Conservation (phyloP, 2,888 invertebrate species). For the Pycnomerus fuliginosus region DNA sequence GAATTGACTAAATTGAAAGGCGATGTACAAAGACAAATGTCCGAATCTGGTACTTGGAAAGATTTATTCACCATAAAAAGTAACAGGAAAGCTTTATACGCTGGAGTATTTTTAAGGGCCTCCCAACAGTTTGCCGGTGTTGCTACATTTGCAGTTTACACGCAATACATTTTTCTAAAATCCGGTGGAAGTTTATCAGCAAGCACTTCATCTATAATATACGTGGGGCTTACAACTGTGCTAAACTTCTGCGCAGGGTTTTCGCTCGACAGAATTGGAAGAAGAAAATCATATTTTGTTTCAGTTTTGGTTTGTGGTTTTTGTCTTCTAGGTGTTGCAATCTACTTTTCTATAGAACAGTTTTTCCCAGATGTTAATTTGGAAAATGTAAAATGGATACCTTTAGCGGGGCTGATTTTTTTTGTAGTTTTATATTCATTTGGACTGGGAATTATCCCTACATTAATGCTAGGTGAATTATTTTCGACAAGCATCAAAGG, state of each 20-base stretch:
- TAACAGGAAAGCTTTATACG: constrained; percentile 39
- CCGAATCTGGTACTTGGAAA: constrained; percentile 41
- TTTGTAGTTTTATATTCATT: constrained; percentile 35
- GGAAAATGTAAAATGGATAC: constrained; percentile 37
- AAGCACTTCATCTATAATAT: constrained; percentile 37
- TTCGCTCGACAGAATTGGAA: constrained; percentile 32
- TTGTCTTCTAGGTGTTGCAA: constrained; percentile 28
- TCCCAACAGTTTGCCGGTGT: constrained; percentile 44
- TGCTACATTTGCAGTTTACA: constrained; percentile 36
- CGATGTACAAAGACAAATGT: constrained; percentile 41
- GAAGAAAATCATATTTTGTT: constrained; percentile 31
- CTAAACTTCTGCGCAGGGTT: constrained; percentile 31
- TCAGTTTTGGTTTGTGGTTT: constrained; percentile 34
- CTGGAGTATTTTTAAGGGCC: constrained; percentile 38
- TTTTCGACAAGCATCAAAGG: constrained; percentile 43
- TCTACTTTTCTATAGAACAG: constrained; percentile 37
- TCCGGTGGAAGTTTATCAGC: constrained; percentile 42
- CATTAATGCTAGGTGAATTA: constrained; percentile 41
- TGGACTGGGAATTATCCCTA: constrained; percentile 41
- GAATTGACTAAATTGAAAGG: constrained; percentile 34
- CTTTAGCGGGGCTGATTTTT: constrained; percentile 39
- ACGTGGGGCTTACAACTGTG: constrained; percentile 25
- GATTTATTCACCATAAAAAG: constrained; percentile 38
- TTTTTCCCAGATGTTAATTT: constrained; percentile 29
- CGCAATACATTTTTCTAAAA: constrained; percentile 43